Evolutionary conservation across 2,113 vertebrate genomes (phyloP).

Genomic region (Neomonachus schauinslandi): DNA sequence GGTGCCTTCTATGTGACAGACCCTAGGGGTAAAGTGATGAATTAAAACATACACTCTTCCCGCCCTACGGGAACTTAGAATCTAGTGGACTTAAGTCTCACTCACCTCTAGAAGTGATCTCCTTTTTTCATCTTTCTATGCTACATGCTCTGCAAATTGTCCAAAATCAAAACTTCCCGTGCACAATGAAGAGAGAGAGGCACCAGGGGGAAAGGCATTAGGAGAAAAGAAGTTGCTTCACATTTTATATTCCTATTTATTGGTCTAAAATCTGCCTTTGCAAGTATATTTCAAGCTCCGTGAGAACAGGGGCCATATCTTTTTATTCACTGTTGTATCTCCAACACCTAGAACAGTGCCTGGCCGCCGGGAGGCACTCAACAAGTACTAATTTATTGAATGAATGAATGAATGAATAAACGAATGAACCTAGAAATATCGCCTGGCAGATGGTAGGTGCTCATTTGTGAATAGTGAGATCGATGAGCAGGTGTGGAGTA

Average conservation of each 20-base stretch:
- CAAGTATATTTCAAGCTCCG: background rate
- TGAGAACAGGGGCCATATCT: background rate
- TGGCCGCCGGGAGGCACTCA: background rate
- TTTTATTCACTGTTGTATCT: background rate
- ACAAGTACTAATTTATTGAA: background rate
- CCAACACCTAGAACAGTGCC: background rate
- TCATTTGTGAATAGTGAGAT: background rate
- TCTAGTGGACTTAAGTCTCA: background rate
- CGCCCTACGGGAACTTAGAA: background rate
- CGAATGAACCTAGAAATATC: background rate
- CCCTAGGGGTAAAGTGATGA: background rate
- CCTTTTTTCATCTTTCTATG: background rate
- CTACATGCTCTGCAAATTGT: background rate
- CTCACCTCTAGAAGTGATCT: background rate
- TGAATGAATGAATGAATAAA: background rate
- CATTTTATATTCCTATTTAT: background rate
- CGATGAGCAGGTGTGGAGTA: background rate
- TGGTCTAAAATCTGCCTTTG: background rate
- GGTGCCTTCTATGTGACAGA: background rate
- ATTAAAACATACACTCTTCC: background rate
- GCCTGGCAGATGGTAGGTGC: background rate
- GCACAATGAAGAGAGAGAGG: background rate
- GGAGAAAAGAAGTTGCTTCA: background rate
- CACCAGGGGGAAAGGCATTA: background rate
- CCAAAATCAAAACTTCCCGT: background rate